A percentile compares a stretch with the other conserved stretches of the same genome.
phyloP scores from a whole-genome alignment of 2,113 vertebrate species.

The Carettochelys insculpta region DNA sequence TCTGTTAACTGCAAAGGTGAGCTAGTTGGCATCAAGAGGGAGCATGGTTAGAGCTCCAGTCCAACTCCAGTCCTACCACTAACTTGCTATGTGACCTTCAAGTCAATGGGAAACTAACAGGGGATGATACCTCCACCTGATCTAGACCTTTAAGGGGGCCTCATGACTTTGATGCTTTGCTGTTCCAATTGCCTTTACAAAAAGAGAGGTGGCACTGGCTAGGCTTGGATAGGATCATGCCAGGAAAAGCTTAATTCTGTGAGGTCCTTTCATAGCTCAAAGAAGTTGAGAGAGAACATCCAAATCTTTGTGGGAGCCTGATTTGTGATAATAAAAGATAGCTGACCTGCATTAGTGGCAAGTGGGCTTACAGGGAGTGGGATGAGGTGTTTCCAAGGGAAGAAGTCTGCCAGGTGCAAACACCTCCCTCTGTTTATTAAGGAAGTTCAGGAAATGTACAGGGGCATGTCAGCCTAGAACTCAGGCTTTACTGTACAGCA shows the following conservation, averaged over 20 bases:
- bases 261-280: accelerated
- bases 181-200: not conserved
- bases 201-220: not conserved
- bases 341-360: not conserved
- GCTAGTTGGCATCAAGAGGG: not conserved
- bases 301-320: not conserved
- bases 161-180: not conserved
- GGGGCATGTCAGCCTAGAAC: not conserved
- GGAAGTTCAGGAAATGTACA: not conserved
- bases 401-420: not conserved
- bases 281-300: not conserved
- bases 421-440: not conserved
- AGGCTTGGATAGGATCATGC: accelerated
- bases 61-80: not conserved
- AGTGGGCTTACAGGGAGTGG: not conserved
- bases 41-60: not conserved
- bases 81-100: not conserved
- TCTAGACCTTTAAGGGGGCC: not conserved
- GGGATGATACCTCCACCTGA: not conserved
- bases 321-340: not conserved
- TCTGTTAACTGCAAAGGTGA: not conserved
- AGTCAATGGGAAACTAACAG: not conserved
- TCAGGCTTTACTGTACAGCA: not conserved
- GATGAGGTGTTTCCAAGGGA: not conserved
- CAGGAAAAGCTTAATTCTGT: not conserved